Conservation (phyloP, 2,113 vertebrate genomes). For the Gavialis gangeticus region DNA sequence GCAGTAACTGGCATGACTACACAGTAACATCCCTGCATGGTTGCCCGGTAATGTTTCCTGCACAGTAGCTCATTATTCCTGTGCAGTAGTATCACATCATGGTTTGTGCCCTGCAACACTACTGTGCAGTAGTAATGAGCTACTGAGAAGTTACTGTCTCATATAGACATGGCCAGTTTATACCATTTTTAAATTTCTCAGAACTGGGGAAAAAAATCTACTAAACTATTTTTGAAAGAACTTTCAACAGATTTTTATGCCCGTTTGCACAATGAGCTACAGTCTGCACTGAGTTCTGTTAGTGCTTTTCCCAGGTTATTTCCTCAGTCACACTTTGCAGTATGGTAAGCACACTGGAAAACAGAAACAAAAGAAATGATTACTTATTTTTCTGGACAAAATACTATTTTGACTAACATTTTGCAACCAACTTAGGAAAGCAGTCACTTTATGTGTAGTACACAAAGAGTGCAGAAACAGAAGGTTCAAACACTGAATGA, state of each 20-base stretch:
- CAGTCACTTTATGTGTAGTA: not conserved
- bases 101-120: too few relatives aligned
- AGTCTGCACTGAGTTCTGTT: not conserved
- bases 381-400: not conserved
- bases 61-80: too few relatives aligned
- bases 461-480: not conserved
- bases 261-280: not conserved
- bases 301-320: not conserved
- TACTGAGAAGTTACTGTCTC: too few relatives aligned
- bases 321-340: not conserved
- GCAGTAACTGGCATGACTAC: too few relatives aligned
- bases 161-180: too few relatives aligned
- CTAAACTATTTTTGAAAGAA: fast-evolving
- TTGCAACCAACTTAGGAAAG: not conserved
- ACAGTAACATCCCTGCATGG: too few relatives aligned
- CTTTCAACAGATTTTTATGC: not conserved
- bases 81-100: too few relatives aligned
- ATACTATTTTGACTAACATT: not conserved
- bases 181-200: not conserved
- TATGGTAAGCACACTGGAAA: not conserved
- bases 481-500: not conserved
- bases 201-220: not conserved
- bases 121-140: too few relatives aligned
- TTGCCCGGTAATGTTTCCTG: too few relatives aligned
- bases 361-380: not conserved